These are phyloP conservation scores for Climacteris rufus DNA, from an alignment of 2,113 vertebrate genomes.

Conservation along the genomic window DNA sequence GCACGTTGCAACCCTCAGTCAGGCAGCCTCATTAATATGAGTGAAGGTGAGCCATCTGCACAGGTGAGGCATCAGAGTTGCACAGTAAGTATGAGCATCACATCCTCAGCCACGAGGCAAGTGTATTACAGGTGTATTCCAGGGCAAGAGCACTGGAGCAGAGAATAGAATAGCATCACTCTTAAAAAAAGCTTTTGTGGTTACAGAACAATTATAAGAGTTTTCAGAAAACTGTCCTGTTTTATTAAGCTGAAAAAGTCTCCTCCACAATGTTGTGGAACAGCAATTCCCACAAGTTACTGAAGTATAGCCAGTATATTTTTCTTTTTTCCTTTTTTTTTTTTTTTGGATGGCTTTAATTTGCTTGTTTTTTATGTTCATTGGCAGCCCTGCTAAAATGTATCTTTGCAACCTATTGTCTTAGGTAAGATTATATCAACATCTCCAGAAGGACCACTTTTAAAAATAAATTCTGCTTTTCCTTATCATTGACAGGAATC, in stretches of 20 bases:
- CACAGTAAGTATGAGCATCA: background rate
- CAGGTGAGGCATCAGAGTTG: background rate
- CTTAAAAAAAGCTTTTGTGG: constrained; percentile 12
- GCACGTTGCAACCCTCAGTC: background rate
- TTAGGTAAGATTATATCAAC: constrained; percentile 77
- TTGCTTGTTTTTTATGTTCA: constrained; percentile 65
- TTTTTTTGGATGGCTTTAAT: constrained; percentile 53
- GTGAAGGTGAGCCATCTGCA: constrained; percentile 4
- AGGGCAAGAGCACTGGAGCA: background rate
- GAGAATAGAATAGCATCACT: background rate
- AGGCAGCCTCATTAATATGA: background rate
- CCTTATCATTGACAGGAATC: constrained; percentile 93
- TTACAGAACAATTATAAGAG: background rate
- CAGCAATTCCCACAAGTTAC: background rate
- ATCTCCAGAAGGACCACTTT: constrained; percentile 86
- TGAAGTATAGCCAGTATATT: background rate
- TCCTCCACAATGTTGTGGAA: background rate
- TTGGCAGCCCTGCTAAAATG: constrained; percentile 70
- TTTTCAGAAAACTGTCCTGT: constrained; percentile 14
- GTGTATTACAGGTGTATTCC: background rate
- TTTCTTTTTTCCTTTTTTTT: background rate
- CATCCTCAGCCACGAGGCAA: constrained; percentile 40
- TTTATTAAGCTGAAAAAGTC: constrained; percentile 31
- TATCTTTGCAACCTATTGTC: constrained; percentile 81
- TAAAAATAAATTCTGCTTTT: constrained; percentile 86